phyloP scores from a whole-genome alignment of 1,140 invertebrate species.

The Planococcus citri region DNA sequence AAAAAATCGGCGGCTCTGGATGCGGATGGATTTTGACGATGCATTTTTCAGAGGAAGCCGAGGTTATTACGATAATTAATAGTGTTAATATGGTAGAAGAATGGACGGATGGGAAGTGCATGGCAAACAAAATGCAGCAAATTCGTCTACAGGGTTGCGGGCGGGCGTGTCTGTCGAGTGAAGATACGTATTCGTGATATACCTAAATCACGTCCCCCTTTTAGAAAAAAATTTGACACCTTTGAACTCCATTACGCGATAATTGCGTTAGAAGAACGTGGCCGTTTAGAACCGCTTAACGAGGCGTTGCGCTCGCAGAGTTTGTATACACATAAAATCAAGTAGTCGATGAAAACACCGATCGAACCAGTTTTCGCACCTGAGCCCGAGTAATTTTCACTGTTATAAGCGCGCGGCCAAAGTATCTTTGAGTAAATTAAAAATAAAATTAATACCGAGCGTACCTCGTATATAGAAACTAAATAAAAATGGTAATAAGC shows the following conservation, averaged over 20 bases:
- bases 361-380: slow-evolving; percentile 5
- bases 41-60: neutral
- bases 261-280: neutral
- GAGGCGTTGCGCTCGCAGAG: too few relatives aligned
- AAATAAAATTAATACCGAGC: neutral
- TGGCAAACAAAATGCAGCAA: neutral
- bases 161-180: neutral
- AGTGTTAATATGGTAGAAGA: neutral
- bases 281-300: too few relatives aligned
- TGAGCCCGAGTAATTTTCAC: neutral
- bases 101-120: neutral
- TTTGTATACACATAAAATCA: neutral
- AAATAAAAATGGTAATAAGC: neutral
- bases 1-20: too few relatives aligned
- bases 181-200: neutral
- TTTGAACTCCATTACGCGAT: neutral
- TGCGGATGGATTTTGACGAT: too few relatives aligned
- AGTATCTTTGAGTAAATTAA: neutral
- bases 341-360: neutral
- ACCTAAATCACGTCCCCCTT: neutral
- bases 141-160: too few relatives aligned
- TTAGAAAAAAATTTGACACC: neutral
- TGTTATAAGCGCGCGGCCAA: neutral
- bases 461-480: too few relatives aligned
- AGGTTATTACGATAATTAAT: neutral